These are phyloP conservation scores for Itoplectis maculator DNA, from an alignment of 2,888 invertebrate species.

Conservation along the genomic window DNA sequence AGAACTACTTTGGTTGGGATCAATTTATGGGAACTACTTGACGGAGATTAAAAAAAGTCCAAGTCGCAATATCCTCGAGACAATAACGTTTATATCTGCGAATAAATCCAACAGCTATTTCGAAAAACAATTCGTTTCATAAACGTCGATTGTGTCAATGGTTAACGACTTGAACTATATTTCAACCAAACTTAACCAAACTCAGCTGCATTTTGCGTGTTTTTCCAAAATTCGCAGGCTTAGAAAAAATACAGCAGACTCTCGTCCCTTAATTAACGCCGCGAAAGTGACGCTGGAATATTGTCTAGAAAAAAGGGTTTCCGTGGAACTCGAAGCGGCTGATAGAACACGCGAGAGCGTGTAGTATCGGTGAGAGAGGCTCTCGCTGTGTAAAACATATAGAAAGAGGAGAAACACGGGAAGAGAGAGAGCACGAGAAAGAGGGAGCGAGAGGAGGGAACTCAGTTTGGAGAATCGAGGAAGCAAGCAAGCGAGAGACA, in stretches of 20 bases:
- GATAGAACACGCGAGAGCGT: not conserved
- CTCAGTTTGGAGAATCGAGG: conserved; percentile 44
- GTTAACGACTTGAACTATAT: too few relatives aligned
- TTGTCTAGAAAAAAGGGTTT: conserved; percentile 33
- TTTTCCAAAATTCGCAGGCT: too few relatives aligned
- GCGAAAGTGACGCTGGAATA: conserved; percentile 68
- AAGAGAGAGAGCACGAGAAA: not conserved
- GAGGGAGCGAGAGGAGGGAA: too few relatives aligned
- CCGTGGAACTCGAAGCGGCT: not conserved
- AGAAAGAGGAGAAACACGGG: conserved; percentile 7
- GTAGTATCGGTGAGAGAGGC: not conserved
- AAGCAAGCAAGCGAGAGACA: conserved; percentile 8
- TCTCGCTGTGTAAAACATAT: not conserved
- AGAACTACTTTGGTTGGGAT: too few relatives aligned
- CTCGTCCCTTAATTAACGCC: conserved; percentile 70
- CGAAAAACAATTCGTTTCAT: not conserved
- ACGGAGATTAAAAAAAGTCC: too few relatives aligned
- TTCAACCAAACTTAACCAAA: too few relatives aligned
- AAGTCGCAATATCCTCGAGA: conserved; percentile 9
- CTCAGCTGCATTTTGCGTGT: too few relatives aligned
- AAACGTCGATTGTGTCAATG: too few relatives aligned
- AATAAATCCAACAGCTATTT: not conserved
- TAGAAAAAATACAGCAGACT: not conserved
- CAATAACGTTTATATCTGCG: not conserved
- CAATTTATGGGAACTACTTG: too few relatives aligned